Percentiles rank a stretch among this genome's conserved stretches.
phyloP scores from a whole-genome alignment of 2,797 vertebrate genomes.

The Anniella stebbinsi region DNA sequence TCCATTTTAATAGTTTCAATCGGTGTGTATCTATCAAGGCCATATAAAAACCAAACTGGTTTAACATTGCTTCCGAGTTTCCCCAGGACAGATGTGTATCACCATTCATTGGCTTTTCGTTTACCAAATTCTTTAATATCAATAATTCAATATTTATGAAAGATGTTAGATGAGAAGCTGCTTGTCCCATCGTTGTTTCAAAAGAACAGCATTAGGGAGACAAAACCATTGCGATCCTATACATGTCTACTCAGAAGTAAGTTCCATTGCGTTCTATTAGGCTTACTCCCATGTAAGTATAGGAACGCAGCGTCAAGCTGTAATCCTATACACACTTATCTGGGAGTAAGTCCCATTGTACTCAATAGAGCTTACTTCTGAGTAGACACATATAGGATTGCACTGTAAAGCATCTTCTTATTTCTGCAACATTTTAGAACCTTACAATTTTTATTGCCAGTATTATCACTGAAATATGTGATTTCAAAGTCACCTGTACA shows the following conservation, averaged over 20 bases:
- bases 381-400: too few species aligned
- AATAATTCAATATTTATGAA: conserved; percentile 61
- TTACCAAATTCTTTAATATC: conserved; percentile 58
- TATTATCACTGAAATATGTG: conserved; percentile 66
- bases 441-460: conserved; percentile 54
- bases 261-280: too few species aligned
- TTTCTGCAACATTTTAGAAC: conserved; percentile 38
- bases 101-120: conserved; percentile 61
- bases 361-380: too few species aligned
- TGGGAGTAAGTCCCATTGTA: too few species aligned
- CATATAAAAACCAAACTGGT: conserved; percentile 90
- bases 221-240: neutral
- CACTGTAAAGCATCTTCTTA: conserved; percentile 52
- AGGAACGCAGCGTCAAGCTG: too few species aligned
- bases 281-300: too few species aligned
- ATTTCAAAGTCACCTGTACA: conserved; percentile 59
- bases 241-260: too few species aligned
- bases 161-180: conserved; percentile 69
- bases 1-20: conserved; percentile 66
- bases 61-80: conserved; percentile 79
- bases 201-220: conserved; percentile 17
- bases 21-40: conserved; percentile 77
- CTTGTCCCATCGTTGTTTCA: conserved; percentile 41
- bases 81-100: conserved; percentile 52
- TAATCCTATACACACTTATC: too few species aligned